phyloP scores from a whole-genome alignment of 2,888 invertebrate genomes.

The Mimumesa dahlbomi region DNA sequence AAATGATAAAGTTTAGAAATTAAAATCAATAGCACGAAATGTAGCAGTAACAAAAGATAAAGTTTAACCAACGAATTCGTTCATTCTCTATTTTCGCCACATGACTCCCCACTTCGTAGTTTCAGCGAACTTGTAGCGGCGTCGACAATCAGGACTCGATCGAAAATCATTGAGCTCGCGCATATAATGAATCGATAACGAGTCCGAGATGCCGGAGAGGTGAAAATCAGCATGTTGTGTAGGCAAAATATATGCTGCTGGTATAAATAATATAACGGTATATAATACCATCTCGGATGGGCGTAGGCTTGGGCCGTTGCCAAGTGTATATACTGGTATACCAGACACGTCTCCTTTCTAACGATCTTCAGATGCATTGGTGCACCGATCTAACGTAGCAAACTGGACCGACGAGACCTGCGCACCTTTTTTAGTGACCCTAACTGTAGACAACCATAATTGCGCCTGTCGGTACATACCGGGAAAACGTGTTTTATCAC shows the following conservation, averaged over 20 bases:
- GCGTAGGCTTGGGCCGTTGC: conserved; percentile 62
- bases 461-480: conserved; percentile 48
- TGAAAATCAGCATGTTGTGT: conserved; percentile 26
- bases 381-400: conserved; percentile 47
- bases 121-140: too few species aligned
- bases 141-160: neutral
- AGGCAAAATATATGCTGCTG: conserved; percentile 51
- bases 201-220: neutral
- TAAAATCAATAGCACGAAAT: too few species aligned
- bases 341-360: conserved; percentile 32
- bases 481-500: conserved; percentile 55
- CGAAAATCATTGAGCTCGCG: neutral
- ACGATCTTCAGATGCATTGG: conserved; percentile 45
- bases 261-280: conserved; percentile 75
- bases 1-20: too few species aligned
- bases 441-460: conserved; percentile 68
- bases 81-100: too few species aligned
- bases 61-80: too few species aligned
- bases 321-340: neutral
- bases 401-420: conserved; percentile 69
- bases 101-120: too few species aligned
- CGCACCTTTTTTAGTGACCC: conserved; percentile 61
- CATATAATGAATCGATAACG: neutral
- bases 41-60: too few species aligned
- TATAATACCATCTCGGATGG: conserved; percentile 66